Evolutionary conservation across 1,140 invertebrate species (phyloP).

Genomic region (Anagrus nilaparvatae): DNA sequence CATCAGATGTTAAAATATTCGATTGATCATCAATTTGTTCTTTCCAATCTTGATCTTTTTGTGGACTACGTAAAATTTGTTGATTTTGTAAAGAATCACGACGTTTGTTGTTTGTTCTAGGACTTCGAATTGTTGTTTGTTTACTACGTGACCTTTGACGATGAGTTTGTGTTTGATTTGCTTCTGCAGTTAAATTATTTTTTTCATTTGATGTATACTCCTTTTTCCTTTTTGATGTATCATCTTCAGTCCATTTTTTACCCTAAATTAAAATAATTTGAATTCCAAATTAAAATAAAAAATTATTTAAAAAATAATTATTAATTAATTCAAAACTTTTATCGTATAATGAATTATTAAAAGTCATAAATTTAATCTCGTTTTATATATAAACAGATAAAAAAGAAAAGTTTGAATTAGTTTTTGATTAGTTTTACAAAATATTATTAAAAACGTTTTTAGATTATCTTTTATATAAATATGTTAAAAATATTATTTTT

Average conservation of each 20-base stretch:
- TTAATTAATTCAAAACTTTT: too few species aligned
- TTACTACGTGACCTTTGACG: constrained; percentile 40
- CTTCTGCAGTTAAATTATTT: constrained; percentile 39
- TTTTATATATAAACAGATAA: too few species aligned
- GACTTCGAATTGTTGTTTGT: constrained; percentile 26
- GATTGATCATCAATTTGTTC: constrained; percentile 37
- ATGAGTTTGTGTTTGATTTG: constrained; percentile 42
- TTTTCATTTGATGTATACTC: constrained; percentile 44
- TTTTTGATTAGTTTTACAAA: too few species aligned
- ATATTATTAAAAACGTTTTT: too few species aligned
- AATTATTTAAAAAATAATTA: too few species aligned
- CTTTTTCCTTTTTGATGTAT: constrained; percentile 52
- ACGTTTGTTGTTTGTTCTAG: constrained; percentile 38
- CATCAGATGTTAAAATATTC: constrained; percentile 54
- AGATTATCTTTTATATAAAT: too few species aligned
- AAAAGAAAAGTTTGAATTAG: too few species aligned
- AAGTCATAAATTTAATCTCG: too few species aligned
- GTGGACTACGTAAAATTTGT: constrained; percentile 26
- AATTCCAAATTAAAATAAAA: too few species aligned
- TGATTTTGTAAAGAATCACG: constrained; percentile 44
- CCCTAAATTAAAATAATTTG: too few species aligned
- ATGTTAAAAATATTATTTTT: too few species aligned
- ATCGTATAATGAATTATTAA: too few species aligned
- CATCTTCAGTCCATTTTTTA: constrained; percentile 55
- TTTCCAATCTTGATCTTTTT: constrained; percentile 38